Conservation (phyloP, 2,888 invertebrate species). For the Stegophylla sp. region DNA sequence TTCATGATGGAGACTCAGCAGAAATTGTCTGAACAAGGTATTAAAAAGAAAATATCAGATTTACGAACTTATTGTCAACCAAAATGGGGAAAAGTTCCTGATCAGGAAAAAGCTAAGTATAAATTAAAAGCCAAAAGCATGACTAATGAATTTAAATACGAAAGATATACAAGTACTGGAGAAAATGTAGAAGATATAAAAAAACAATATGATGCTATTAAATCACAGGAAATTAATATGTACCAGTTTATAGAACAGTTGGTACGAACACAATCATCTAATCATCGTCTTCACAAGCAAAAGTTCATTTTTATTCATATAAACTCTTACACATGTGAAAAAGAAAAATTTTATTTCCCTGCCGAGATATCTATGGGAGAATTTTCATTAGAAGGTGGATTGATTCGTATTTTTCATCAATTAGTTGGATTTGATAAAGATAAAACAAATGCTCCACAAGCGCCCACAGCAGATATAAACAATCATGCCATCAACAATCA, state of each 20-base stretch:
- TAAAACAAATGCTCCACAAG: slow-evolving; percentile 14
- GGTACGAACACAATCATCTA: not conserved
- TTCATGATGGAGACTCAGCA: slow-evolving; percentile 35
- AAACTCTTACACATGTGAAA: slow-evolving; percentile 37
- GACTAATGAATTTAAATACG: not conserved
- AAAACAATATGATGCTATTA: not conserved
- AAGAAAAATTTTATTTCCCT: slow-evolving; percentile 42
- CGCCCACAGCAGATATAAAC: slow-evolving; percentile 34
- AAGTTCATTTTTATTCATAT: slow-evolving; percentile 50
- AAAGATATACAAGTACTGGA: slow-evolving; percentile 30
- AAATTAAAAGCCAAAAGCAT: slow-evolving; percentile 1
- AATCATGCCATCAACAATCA: slow-evolving; percentile 38
- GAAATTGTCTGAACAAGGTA: not conserved
- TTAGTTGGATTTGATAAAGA: slow-evolving; percentile 41
- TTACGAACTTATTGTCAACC: slow-evolving; percentile 22
- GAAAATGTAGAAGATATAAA: slow-evolving; percentile 33
- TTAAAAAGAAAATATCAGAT: not conserved
- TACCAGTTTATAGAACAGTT: slow-evolving; percentile 34
- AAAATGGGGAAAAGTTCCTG: slow-evolving; percentile 29
- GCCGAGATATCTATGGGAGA: slow-evolving; percentile 41
- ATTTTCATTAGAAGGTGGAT: slow-evolving; percentile 41
- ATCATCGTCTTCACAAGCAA: slow-evolving; percentile 17
- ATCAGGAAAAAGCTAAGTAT: slow-evolving; percentile 1
- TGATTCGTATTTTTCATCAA: slow-evolving; percentile 31
- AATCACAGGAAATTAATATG: slow-evolving; percentile 11